Evolutionary conservation across 53 echinoderm and acorn worm genomes (phyloP), one percentile per base, ranked within the genome.

Genomic region (Patiria pectinifera): DNA sequence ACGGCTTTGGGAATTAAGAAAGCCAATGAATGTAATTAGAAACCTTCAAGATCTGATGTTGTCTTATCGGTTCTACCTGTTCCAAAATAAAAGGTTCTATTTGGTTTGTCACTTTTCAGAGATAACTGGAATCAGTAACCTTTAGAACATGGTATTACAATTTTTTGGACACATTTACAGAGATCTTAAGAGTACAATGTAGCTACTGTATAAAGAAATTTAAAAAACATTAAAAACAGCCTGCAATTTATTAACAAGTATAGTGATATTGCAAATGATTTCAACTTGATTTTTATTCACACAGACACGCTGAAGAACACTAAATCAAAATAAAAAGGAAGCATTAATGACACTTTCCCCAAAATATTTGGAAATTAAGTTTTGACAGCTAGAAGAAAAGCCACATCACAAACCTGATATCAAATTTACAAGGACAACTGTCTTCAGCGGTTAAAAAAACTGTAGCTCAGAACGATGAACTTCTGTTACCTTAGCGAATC

Each of bases 1-100:
- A 61, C 88, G 77, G 78, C 59, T 78, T 88, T 49, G 35, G 60
- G 77, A 88, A 48, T 78, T 76, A 88, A 82, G 16, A 45, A 24
- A 59, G 35, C 77, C 22, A 26, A 76, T 88, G 88, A 78, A 88
- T 78, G 19, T 19, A 53, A 78, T 78, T 78, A 78, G 26, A 59
- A 25, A 21, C 77, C 44, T 53, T 23, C 14, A 18, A 5, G 16
- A 70, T 14, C 11, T 18, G 12, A 12, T 60, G 8, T 60, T 60
- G 60, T 60, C 12, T 12, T 60, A 35, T 35, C 35, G 35, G 35
- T 35, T 35, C 35, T 35, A 35, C 35, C 35, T 35, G 35, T 35
- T 35, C 35, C 35, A 35, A 35, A 35, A 35, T 35, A 35, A 35
- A 35, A 35, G 35, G 35, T 35, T 35, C 35, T 35, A 35, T 35